phyloP scores from a whole-genome alignment of 30 jellyfish, hydroid and myxozoan species.

The Turritopsis dohrnii region DNA sequence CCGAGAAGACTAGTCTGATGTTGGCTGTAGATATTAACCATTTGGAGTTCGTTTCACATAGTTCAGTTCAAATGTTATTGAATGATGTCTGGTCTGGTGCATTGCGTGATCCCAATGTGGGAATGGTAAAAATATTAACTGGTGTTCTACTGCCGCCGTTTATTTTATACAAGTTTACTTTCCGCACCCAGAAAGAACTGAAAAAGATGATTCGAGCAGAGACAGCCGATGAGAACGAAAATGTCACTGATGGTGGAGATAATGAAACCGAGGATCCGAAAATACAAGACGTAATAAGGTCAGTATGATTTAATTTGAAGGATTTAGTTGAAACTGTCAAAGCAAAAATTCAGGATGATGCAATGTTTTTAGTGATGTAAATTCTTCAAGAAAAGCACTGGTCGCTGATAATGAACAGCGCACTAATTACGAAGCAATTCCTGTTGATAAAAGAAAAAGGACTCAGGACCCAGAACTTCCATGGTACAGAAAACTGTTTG shows the following conservation, averaged over 20 bases:
- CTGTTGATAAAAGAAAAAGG: background rate
- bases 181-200: constrained; percentile 8
- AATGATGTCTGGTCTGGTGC: constrained; percentile 86
- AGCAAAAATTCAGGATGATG: too few relatives aligned
- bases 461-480: background rate
- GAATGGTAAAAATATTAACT: background rate
- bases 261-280: background rate
- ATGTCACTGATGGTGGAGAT: background rate
- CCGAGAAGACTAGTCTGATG: constrained; percentile 48
- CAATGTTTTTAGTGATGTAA: background rate
- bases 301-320: too few relatives aligned
- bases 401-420: background rate
- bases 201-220: constrained; percentile 5
- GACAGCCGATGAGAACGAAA: background rate
- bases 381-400: background rate
- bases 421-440: background rate
- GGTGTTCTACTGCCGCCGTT: constrained; percentile 27
- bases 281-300: background rate
- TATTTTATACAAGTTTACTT: background rate
- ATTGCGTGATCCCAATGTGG: constrained; percentile 1
- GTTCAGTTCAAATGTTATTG: constrained; percentile 61
- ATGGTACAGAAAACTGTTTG: constrained; percentile 46
- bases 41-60: constrained; percentile 68
- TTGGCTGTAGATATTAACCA: constrained; percentile 67
- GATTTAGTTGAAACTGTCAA: too few relatives aligned